Percentiles rank a stretch among this genome's conserved stretches.
Conservation (phyloP, 23 tunicate genomes). For the Trididemnum miniatum region DNA sequence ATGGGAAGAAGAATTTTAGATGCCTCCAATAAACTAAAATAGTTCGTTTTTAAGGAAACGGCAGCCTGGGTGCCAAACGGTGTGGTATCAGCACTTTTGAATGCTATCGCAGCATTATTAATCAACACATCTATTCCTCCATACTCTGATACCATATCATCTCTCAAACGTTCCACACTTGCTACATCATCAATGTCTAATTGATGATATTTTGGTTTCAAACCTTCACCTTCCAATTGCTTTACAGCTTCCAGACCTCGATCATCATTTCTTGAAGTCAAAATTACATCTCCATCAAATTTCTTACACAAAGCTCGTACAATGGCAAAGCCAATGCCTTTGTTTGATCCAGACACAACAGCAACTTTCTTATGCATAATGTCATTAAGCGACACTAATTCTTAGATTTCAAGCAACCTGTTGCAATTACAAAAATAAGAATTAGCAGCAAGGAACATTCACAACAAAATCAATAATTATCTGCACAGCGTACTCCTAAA, state of each 20-base stretch:
- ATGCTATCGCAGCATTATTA: slow-evolving; percentile 78
- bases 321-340: slow-evolving; percentile 88
- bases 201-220: slow-evolving; percentile 60
- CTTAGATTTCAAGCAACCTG: neutral
- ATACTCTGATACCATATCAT: slow-evolving; percentile 35
- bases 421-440: too few species aligned
- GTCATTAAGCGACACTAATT: neutral
- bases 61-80: slow-evolving; percentile 45
- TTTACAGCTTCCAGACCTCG: slow-evolving; percentile 70
- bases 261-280: slow-evolving; percentile 67
- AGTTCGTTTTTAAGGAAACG: slow-evolving; percentile 57
- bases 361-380: slow-evolving; percentile 54
- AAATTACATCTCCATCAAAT: slow-evolving; percentile 57
- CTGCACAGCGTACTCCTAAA: too few species aligned
- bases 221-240: slow-evolving; percentile 47
- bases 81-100: slow-evolving; percentile 36
- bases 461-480: too few species aligned
- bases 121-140: slow-evolving; percentile 84
- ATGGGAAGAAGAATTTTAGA: slow-evolving; percentile 43
- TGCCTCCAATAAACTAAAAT: slow-evolving; percentile 39
- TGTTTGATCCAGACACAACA: slow-evolving; percentile 75
- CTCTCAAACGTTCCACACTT: slow-evolving; percentile 35
- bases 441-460: too few species aligned
- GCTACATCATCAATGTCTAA: slow-evolving; percentile 60
- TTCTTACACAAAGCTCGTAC: slow-evolving; percentile 76